Percentiles rank a stretch among this genome's conserved stretches.
Conservation (phyloP, 2,113 vertebrate species). For the Oceanites oceanicus region DNA sequence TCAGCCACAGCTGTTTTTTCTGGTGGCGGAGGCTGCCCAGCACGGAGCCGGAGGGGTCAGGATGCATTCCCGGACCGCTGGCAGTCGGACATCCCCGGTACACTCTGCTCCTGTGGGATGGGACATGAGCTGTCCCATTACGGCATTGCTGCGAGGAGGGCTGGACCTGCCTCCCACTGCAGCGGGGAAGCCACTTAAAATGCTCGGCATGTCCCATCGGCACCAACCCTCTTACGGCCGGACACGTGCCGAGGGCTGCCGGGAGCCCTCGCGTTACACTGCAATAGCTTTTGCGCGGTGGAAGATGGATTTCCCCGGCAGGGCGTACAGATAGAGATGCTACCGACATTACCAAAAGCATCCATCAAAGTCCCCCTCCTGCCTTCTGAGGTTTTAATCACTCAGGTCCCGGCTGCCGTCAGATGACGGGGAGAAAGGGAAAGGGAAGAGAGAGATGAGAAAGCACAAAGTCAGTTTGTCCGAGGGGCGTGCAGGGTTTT, state of each 20-base stretch:
- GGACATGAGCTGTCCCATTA: not conserved
- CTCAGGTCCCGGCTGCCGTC: not conserved
- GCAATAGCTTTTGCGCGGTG: not conserved
- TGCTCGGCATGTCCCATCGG: not conserved
- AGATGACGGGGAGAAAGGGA: not conserved
- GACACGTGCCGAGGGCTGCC: not conserved
- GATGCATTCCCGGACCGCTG: not conserved
- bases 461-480: not conserved
- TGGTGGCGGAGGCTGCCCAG: not conserved
- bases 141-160: not conserved
- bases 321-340: not conserved
- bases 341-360: not conserved
- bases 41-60: not conserved
- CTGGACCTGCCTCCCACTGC: not conserved
- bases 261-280: not conserved
- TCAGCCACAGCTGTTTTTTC: not conserved
- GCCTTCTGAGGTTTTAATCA: not conserved
- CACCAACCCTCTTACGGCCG: not conserved
- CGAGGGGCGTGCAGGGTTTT: not conserved
- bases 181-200: not conserved
- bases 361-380: not conserved
- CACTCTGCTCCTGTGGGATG: not conserved
- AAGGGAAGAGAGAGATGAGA: not conserved
- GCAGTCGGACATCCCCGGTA: not conserved
- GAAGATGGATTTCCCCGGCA: not conserved